Percentiles rank a stretch among this genome's conserved stretches.
phyloP scores from a whole-genome alignment of 1,140 invertebrate species.

The Tetraneura akinire region DNA sequence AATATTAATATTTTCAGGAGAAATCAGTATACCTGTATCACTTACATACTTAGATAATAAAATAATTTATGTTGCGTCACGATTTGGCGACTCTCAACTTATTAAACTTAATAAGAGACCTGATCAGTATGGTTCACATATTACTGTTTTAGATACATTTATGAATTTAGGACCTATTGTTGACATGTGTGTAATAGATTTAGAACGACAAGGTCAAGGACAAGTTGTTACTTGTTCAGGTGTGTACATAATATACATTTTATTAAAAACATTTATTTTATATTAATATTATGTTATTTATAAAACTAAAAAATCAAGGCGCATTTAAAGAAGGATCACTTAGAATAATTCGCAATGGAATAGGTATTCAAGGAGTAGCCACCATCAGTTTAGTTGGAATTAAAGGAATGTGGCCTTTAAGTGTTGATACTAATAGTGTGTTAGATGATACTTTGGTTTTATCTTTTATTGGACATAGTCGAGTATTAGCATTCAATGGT shows the following conservation, averaged over 20 bases:
- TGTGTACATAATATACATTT: conserved; percentile 56
- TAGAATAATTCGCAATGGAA: conserved; percentile 95
- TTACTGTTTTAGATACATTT: conserved; percentile 93
- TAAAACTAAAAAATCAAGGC: conserved; percentile 61
- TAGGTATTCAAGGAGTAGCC: conserved; percentile 96
- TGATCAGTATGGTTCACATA: conserved; percentile 86
- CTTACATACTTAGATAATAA: conserved; percentile 99
- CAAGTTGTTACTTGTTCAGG: conserved; percentile 97
- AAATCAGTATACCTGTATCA: conserved; percentile 96
- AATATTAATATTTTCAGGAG: conserved; percentile 62
- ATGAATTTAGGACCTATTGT: conserved; percentile 96
- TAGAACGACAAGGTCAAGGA: conserved; percentile 95
- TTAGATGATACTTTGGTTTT: conserved; percentile 89
- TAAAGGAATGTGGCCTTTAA: conserved; percentile 95
- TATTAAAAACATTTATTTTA: background rate
- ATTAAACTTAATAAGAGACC: conserved; percentile 85
- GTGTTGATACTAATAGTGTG: conserved; percentile 65
- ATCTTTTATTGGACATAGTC: conserved; percentile 78
- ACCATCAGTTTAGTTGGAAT: conserved; percentile 95
- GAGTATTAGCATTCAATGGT: conserved; percentile 55
- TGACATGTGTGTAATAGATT: conserved; percentile 96
- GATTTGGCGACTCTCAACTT: conserved; percentile 94
- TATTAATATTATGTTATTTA: background rate
- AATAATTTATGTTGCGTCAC: conserved; percentile 95
- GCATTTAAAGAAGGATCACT: conserved; percentile 97